Conservation (phyloP, 1,140 invertebrate species). For the Drosophila cardini region DNA sequence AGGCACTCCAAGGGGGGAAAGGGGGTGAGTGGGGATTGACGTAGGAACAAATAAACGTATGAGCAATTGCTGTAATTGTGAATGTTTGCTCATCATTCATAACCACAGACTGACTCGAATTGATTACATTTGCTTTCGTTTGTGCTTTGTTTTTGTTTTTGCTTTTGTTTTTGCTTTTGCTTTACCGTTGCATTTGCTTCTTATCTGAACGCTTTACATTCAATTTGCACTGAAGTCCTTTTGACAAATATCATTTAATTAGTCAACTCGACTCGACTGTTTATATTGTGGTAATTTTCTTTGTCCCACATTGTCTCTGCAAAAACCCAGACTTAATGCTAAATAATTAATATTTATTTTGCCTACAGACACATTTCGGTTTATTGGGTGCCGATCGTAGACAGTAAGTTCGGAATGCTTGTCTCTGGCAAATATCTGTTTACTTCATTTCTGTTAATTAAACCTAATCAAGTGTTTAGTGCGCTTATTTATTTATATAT, state of each 20-base stretch:
- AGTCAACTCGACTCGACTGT: slow-evolving; percentile 58
- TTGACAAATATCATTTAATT: slow-evolving; percentile 75
- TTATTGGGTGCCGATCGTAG: slow-evolving; percentile 42
- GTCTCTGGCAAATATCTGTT: slow-evolving; percentile 22
- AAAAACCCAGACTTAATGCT: slow-evolving; percentile 40
- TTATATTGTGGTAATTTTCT: slow-evolving; percentile 46
- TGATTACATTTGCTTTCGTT: slow-evolving; percentile 59
- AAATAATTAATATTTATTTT: slow-evolving; percentile 70
- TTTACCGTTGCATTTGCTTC: slow-evolving; percentile 31
- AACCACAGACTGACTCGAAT: slow-evolving; percentile 54
- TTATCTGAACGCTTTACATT: slow-evolving; percentile 72
- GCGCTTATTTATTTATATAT: not conserved
- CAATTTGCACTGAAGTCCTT: slow-evolving; percentile 62
- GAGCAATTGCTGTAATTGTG: slow-evolving; percentile 78
- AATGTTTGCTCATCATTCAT: slow-evolving; percentile 79
- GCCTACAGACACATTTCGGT: slow-evolving; percentile 29
- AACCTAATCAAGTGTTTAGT: slow-evolving; percentile 42
- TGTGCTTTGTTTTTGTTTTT: slow-evolving; percentile 21
- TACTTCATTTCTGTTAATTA: slow-evolving; percentile 21
- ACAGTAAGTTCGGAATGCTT: slow-evolving; percentile 16
- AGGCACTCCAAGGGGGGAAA: not conserved
- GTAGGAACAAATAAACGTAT: slow-evolving; percentile 35
- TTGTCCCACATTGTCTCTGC: slow-evolving; percentile 29
- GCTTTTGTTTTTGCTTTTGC: slow-evolving; percentile 46
- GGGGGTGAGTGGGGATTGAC: slow-evolving; percentile 2